Conservation (phyloP, 2,113 vertebrate species). For the Lepus americanus region DNA sequence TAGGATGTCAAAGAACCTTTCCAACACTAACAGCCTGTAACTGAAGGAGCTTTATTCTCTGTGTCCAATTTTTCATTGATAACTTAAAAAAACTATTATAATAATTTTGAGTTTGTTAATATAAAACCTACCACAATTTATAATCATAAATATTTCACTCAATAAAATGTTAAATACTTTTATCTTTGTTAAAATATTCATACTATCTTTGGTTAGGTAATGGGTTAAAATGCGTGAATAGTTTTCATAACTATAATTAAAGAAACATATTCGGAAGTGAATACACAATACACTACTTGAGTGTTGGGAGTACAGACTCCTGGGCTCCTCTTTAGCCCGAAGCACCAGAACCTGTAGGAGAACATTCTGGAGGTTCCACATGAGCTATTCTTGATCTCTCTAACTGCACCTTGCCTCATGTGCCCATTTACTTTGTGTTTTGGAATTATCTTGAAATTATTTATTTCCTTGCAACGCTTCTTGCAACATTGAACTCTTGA, state of each 20-base stretch:
- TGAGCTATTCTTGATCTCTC: too few species aligned
- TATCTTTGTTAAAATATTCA: background rate
- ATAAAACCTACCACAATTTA: background rate
- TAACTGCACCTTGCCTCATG: too few species aligned
- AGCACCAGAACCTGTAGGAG: background rate
- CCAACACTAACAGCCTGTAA: background rate
- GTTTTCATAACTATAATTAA: background rate
- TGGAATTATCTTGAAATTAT: too few species aligned
- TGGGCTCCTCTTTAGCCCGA: background rate
- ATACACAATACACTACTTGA: background rate
- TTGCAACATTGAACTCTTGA: too few species aligned
- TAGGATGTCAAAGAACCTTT: background rate
- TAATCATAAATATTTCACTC: conserved; percentile 23
- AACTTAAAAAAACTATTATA: background rate
- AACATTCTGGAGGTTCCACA: background rate
- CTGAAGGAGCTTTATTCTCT: background rate
- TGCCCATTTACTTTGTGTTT: too few species aligned
- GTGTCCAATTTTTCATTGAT: background rate
- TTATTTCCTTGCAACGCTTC: too few species aligned
- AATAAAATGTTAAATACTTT: background rate
- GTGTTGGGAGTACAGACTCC: background rate
- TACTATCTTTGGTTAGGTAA: background rate
- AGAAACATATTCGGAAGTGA: conserved; percentile 19
- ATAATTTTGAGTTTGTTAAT: background rate
- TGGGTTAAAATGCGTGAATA: background rate